Percentiles rank a stretch among this genome's conserved stretches.
These are phyloP conservation scores for Sphenopsis melanotis DNA, from an alignment of 2,797 vertebrate genomes.

Conservation along the genomic window DNA sequence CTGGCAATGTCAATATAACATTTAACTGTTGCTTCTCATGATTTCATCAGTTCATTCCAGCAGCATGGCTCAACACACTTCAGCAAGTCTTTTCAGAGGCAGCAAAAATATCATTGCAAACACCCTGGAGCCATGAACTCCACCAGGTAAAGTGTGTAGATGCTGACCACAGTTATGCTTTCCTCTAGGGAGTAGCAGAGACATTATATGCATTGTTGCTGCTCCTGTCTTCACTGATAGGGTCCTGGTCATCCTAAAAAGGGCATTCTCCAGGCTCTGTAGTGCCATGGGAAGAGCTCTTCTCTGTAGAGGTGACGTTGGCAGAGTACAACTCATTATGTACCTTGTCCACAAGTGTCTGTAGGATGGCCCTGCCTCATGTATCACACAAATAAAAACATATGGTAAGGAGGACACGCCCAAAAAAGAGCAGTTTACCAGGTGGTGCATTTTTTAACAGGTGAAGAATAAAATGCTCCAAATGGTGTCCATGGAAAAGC, in stretches of 20 bases:
- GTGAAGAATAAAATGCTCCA: neutral
- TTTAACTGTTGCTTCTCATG: neutral
- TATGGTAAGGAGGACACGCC: neutral
- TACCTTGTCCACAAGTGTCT: neutral
- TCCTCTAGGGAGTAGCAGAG: neutral
- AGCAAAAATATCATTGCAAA: constrained; percentile 10
- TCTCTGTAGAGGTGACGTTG: neutral
- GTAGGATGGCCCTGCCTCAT: neutral
- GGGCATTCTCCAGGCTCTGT: accelerated
- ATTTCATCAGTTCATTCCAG: constrained; percentile 22
- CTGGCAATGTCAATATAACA: neutral
- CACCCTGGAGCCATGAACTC: neutral
- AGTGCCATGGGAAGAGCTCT: neutral
- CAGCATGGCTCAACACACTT: neutral
- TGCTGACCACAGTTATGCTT: neutral
- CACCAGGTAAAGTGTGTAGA: neutral
- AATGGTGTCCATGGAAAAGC: neutral
- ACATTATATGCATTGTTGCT: neutral
- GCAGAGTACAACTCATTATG: neutral
- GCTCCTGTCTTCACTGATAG: neutral
- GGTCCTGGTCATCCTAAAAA: neutral
- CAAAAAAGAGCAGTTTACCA: neutral
- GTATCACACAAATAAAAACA: neutral
- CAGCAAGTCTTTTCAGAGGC: constrained; percentile 37
- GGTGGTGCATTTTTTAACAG: neutral